Percentiles rank a stretch among this genome's conserved stretches.
Evolutionary conservation across 2,888 invertebrate species (phyloP).

Genomic region (Tinea pellionella): DNA sequence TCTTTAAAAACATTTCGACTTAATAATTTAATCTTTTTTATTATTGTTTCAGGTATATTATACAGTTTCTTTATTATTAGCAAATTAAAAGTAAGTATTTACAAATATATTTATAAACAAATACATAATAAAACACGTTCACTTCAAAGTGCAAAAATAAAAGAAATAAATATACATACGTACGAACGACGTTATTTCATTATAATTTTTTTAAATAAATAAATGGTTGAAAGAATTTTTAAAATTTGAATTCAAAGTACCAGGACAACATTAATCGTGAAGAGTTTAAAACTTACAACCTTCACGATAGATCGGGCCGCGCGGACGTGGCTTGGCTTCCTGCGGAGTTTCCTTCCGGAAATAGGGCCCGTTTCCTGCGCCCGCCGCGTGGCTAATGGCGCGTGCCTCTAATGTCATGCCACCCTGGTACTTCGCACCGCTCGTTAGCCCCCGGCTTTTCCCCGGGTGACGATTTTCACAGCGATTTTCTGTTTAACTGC

Average conservation of each 20-base stretch:
- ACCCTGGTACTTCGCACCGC: slow-evolving; percentile 39
- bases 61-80: too few relatives aligned
- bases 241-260: background rate
- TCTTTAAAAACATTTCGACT: too few relatives aligned
- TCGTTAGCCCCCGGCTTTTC: slow-evolving; percentile 30
- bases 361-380: slow-evolving; percentile 60
- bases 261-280: background rate
- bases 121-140: too few relatives aligned
- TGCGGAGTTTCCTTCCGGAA: slow-evolving; percentile 61
- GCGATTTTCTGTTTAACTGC: slow-evolving; percentile 13
- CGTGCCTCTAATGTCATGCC: slow-evolving; percentile 57
- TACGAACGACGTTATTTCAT: too few relatives aligned
- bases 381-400: slow-evolving; percentile 30
- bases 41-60: too few relatives aligned
- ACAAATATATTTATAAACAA: too few relatives aligned
- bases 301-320: slow-evolving; percentile 1
- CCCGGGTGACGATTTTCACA: slow-evolving; percentile 15
- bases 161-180: too few relatives aligned
- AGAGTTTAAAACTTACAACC: slow-evolving; percentile 2
- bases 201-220: too few relatives aligned
- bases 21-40: too few relatives aligned
- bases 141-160: too few relatives aligned
- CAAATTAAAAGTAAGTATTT: too few relatives aligned
- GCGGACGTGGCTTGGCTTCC: slow-evolving; percentile 19
- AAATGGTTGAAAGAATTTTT: too few relatives aligned